These are phyloP conservation scores for Chelonus insularis DNA, from an alignment of 1,140 invertebrate species.

Conservation along the genomic window DNA sequence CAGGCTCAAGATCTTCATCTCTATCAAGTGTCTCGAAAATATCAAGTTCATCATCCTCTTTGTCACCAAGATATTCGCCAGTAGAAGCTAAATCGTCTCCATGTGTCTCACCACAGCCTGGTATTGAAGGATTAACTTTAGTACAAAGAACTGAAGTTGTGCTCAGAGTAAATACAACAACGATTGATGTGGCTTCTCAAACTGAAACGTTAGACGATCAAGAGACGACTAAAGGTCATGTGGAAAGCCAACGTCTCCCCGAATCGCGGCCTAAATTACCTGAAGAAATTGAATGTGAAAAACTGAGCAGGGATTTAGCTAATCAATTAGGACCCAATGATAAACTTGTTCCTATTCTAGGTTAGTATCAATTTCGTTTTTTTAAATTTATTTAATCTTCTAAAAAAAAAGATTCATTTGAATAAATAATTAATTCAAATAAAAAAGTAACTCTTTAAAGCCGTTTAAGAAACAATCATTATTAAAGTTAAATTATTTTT, in stretches of 20 bases:
- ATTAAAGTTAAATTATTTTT: conserved; percentile 27
- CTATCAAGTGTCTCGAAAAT: conserved; percentile 38
- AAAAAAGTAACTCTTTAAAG: too few species aligned
- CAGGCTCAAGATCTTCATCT: conserved; percentile 36
- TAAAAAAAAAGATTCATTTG: too few species aligned
- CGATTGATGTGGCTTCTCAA: conserved; percentile 67
- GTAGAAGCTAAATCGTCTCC: conserved; percentile 40
- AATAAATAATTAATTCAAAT: too few species aligned
- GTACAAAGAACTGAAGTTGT: conserved; percentile 67
- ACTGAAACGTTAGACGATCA: conserved; percentile 58
- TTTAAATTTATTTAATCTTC: too few species aligned
- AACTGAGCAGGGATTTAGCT: conserved; percentile 72
- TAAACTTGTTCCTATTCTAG: conserved; percentile 71
- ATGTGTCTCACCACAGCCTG: conserved; percentile 51
- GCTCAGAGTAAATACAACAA: conserved; percentile 64
- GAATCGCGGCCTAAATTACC: conserved; percentile 64
- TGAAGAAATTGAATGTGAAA: conserved; percentile 82
- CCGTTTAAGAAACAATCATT: too few species aligned
- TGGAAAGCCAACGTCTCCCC: conserved; percentile 36
- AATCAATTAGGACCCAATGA: conserved; percentile 70
- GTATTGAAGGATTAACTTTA: conserved; percentile 61
- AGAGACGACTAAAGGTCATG: not conserved
- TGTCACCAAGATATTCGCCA: conserved; percentile 42
- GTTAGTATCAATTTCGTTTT: conserved; percentile 55
- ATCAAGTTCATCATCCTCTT: conserved; percentile 43